Base-by-base conservation (phyloP, 2,888 invertebrate species). In the Zaprionus obscuricornis region DNA sequence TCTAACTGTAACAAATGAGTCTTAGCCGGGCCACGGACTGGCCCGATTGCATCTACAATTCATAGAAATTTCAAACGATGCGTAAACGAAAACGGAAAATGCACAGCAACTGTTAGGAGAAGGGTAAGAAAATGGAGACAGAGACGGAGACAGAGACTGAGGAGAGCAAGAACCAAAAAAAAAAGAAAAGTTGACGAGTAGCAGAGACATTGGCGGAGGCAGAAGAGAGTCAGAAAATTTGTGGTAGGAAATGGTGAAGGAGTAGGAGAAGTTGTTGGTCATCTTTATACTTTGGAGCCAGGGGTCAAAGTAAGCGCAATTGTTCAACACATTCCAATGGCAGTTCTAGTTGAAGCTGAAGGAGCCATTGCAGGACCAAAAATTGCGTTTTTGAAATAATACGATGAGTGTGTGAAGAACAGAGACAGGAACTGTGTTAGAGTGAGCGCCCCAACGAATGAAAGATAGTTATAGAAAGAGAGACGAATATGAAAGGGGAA, bases 1-100 rank as follows among this genome's bases (percentile, higher is more conserved):
- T 47, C 42, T 59, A 64, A 71, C 60, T 66, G 77, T 66, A 77
- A 65, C 83, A 75, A 75, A 83, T 85, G 86, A 79, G 84, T 85
- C 85, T 85, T 85, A 78, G 71, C 54, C 51, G 68, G 57, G 50
- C 62, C 72, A 72, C 77, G 76, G 69, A 64, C 78, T 82, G 78
- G 85, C 37, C 74, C 87, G 87, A 88, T 87, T 88, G 84, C 88
- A 88, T 88, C 87, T 88, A 81, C 88, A 87, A 88, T 88, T 88
- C 88, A 88, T 88, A 85, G 84, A 86, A 87, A 85, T 85, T 86
- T 79, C 70, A 79, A 86, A 85, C 87, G 85, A 83, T 85, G 84
- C 83, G 77, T 85, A 85, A 85, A 86, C 87, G 87, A 85, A 85
- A 85, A 85, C 76, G 85, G 82, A 86, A 85, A 81, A 78, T 75